Conservation (phyloP, 2,888 invertebrate species). For the Rhingia campestris region DNA sequence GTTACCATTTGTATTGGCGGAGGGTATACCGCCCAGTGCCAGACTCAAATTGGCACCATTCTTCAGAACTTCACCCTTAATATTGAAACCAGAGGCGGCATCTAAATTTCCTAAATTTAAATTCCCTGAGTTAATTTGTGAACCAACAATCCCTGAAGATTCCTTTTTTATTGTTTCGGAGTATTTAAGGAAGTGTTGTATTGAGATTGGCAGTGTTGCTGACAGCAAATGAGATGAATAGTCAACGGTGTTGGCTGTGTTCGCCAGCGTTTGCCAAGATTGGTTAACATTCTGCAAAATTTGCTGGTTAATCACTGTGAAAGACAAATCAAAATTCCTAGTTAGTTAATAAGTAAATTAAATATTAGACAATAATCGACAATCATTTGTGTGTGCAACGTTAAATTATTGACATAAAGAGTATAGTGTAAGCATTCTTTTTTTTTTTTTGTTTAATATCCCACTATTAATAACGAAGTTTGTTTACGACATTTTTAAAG, state of each 20-base stretch:
- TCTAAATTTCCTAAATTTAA: constrained; percentile 80
- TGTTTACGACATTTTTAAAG: too few species aligned
- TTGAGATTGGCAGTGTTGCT: constrained; percentile 83
- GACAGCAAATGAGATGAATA: constrained; percentile 83
- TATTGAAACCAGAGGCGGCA: constrained; percentile 79
- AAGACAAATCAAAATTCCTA: background rate
- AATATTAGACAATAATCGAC: too few species aligned
- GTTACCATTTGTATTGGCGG: constrained; percentile 77
- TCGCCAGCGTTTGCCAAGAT: constrained; percentile 83
- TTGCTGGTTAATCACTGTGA: constrained; percentile 82
- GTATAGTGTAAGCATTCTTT: too few species aligned
- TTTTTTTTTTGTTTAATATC: too few species aligned
- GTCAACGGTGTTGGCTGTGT: constrained; percentile 83
- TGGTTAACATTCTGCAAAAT: constrained; percentile 83
- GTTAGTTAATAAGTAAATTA: background rate
- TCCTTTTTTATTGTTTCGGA: constrained; percentile 83
- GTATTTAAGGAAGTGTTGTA: constrained; percentile 83
- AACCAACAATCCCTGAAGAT: constrained; percentile 80
- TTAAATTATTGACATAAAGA: too few species aligned
- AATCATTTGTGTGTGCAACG: too few species aligned
- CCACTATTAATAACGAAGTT: too few species aligned
- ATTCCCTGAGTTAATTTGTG: constrained; percentile 81
- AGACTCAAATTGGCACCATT: constrained; percentile 82
- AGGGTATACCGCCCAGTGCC: constrained; percentile 81
- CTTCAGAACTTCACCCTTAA: constrained; percentile 82